phyloP scores from a whole-genome alignment of 2,113 vertebrate genomes.

The Malaclemys terrapin region DNA sequence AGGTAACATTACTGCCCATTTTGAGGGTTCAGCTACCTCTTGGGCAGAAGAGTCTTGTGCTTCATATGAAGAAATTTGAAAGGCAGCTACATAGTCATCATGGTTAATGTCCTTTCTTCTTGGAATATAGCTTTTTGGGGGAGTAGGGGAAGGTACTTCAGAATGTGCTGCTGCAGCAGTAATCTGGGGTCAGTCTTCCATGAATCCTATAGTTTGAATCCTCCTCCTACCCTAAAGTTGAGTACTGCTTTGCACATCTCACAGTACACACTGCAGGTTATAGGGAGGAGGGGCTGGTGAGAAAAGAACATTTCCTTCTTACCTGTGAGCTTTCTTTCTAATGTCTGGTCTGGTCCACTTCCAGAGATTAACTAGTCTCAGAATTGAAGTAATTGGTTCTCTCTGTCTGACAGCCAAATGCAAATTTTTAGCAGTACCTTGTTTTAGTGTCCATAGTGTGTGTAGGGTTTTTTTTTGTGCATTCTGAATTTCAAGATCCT shows the following conservation, averaged over 20 bases:
- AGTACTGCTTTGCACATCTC: background rate
- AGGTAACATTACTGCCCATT: background rate
- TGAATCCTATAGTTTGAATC: no score
- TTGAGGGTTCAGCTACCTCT: background rate
- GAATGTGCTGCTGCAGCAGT: background rate
- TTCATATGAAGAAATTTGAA: background rate
- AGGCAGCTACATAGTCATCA: background rate
- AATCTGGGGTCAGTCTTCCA: background rate
- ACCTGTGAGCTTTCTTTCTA: background rate
- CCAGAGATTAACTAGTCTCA: background rate
- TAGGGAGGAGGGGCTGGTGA: background rate
- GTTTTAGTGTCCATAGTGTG: no score
- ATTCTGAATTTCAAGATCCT: no score
- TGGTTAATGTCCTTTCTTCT: background rate
- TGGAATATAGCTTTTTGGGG: background rate
- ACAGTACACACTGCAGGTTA: background rate
- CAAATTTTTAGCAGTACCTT: no score
- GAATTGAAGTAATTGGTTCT: background rate
- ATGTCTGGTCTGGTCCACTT: background rate
- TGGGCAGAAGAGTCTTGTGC: background rate
- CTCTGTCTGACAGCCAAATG: background rate
- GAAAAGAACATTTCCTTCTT: background rate
- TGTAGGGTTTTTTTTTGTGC: no score
- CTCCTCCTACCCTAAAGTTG: no score
- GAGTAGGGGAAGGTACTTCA: background rate